Evolutionary conservation across 2,113 vertebrate genomes (phyloP), one percentile per base, ranked within the genome.

Genomic region (Ptyas mucosa): DNA sequence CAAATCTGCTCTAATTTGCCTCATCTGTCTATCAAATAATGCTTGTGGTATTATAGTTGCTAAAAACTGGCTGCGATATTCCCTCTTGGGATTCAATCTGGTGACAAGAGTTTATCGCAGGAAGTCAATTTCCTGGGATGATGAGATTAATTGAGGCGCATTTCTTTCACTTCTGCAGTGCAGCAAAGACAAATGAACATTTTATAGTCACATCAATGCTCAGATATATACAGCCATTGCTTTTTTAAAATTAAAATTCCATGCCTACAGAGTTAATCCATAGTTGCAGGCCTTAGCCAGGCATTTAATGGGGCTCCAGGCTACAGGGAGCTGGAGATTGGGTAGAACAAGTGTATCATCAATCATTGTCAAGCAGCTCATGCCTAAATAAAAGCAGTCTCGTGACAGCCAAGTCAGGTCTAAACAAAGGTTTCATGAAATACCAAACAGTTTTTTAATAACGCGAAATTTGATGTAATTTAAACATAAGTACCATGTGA

Each of bases 131-230:
- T 94, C 94, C 1, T 86, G n/a, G 58, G 93, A 94, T 43, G 92
- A 91, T 75, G 49, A 55, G 93, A 2, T 92, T 95, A 95, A 97
- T 97, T 95, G 92, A 95, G 93, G 95, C 91, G 75, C 95, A 94
- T 97, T 97, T 96, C 94, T 97, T 96, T 97, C 51, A 92, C 39
- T 96, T 95, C 94, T 95, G 95, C 96, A 92, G 5, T 95, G 96
- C 97, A 95, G 95, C 94, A 97, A 95, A 95, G 92, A 93, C 95
- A n/a, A 81, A 51, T 39, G 64, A n/a, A 87, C 24, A 0, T 89
- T 95, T 69, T 93, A 69, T 53, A 91, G 87, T 93, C 95, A 95
- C 94, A 89, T n/a, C 52, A 24, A 14, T 89, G 92, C 8, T 87
- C 94, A 89, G n/a, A 93, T 91, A 94, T 92, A 93, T 52, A 10